Percentiles rank a stretch among this genome's conserved stretches.
phyloP scores from a whole-genome alignment of 2,888 invertebrate genomes.

The Poecilobothrus nobilitatus region DNA sequence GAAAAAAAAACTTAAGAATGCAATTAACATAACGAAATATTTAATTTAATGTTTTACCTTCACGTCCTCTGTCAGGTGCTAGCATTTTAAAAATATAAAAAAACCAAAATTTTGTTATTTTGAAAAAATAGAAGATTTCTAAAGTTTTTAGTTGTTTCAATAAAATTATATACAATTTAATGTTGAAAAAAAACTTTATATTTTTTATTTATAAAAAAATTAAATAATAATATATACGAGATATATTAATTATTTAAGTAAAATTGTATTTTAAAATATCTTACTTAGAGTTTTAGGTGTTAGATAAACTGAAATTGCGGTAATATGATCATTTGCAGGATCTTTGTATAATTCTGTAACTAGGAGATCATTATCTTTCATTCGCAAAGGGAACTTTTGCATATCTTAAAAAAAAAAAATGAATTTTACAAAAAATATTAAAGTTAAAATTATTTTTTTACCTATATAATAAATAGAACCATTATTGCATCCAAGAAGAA shows the following conservation, averaged over 20 bases:
- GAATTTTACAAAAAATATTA: too few relatives aligned
- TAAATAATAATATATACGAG: too few relatives aligned
- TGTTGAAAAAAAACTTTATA: too few relatives aligned
- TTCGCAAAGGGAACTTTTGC: constrained; percentile 97
- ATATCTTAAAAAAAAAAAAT: constrained; percentile 60
- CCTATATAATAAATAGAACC: constrained; percentile 96
- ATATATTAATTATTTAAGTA: too few relatives aligned
- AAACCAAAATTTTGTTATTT: constrained; percentile 20
- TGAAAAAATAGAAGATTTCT: too few relatives aligned
- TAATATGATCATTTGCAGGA: constrained; percentile 90
- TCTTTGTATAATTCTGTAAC: constrained; percentile 95
- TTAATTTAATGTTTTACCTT: constrained; percentile 42
- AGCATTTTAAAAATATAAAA: constrained; percentile 44
- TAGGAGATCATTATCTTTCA: constrained; percentile 97
- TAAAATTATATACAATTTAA: too few relatives aligned
- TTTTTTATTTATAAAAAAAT: too few relatives aligned
- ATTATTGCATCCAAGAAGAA: constrained; percentile 89
- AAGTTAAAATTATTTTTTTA: constrained; percentile 41
- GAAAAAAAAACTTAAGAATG: neutral
- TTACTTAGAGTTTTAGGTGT: constrained; percentile 99
- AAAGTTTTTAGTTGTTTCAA: too few relatives aligned
- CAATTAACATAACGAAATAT: constrained; percentile 17
- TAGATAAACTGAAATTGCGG: constrained; percentile 94
- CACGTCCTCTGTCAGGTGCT: constrained; percentile 54
- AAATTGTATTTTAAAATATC: constrained; percentile 29